Base-by-base conservation (phyloP, 2,888 invertebrate species). In the Digitonthophagus gazella region DNA sequence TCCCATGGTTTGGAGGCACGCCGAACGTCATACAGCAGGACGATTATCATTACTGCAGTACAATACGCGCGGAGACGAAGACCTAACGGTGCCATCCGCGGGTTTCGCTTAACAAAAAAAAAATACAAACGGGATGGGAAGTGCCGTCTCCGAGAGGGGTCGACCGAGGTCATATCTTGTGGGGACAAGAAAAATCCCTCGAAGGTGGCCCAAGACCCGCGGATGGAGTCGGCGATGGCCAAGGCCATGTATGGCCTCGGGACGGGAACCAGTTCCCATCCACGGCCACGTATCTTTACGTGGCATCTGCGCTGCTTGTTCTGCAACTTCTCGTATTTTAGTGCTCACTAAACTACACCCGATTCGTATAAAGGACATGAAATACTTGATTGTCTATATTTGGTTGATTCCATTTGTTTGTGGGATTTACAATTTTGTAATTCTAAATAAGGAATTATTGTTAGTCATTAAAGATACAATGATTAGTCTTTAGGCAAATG, bases 211-310 rank as follows among this genome's bases (percentile, higher is more conserved):
- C 11, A 44, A 44, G 28, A 44, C 8, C n/a, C n/a, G n/a, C 61
- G 61, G 61, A 19, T 20, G 28, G 28, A 44, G n/a, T 18, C 61
- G 19, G 16, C 61, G 61, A 61, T 61, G 61, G 20, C 61, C 61
- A 61, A 61, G 61, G 61, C 61, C 61, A 61, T 61, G 61, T 61
- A 61, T 61, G 58, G 58, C 18, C 58, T 18, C 58, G 15, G 15
- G 58, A 58, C 18, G 15, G 61, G 61, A 61, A 61, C 16, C 18
- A 15, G 61, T 61, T 61, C 19, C 18, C 19, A 18, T 61, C 20
- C 19, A 18, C 20, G 18, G 61, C 61, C n/a, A 44, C 28, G 28
- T 44, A 44, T 44, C 28, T 44, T 44, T 8, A 44, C 28, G 8
- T 44, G 8, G 28, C 28, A 44, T 44, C 28, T 44, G 28, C 28